Percentiles rank a stretch among this genome's conserved stretches.
These are phyloP conservation scores for Orussus abietinus DNA, from an alignment of 1,140 invertebrate species.

Conservation along the genomic window DNA sequence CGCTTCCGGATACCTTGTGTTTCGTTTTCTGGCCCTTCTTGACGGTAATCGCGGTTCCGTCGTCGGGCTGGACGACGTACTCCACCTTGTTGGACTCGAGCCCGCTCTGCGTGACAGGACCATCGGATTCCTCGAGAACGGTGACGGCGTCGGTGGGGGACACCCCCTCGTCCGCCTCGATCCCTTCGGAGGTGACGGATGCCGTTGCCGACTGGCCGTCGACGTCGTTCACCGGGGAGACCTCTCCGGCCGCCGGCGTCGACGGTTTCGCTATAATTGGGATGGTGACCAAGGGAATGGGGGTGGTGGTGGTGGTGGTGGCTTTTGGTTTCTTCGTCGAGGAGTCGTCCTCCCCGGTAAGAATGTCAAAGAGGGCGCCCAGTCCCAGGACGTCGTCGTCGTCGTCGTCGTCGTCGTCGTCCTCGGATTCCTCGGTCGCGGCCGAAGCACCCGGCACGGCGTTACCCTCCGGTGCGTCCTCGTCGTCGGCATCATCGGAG, in stretches of 20 bases:
- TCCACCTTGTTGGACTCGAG: constrained; percentile 22
- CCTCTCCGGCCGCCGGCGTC: background rate
- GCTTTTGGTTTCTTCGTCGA: constrained; percentile 38
- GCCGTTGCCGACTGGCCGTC: background rate
- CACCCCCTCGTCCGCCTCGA: constrained; percentile 3
- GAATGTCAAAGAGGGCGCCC: constrained; percentile 47
- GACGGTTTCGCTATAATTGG: constrained; percentile 29
- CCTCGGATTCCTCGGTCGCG: constrained; percentile 32
- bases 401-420: constrained; percentile 47
- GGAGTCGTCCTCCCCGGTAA: constrained; percentile 46
- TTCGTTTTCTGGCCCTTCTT: constrained; percentile 29
- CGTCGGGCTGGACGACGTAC: constrained; percentile 15
- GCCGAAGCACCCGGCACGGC: constrained; percentile 23
- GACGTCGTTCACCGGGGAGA: background rate
- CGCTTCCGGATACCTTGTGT: constrained; percentile 24
- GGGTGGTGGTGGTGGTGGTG: constrained; percentile 28
- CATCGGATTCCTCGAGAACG: constrained; percentile 4
- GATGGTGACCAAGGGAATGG: constrained; percentile 34
- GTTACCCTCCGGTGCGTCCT: constrained; percentile 35
- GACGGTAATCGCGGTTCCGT: constrained; percentile 3
- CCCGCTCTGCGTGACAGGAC: background rate
- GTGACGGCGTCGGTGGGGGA: background rate
- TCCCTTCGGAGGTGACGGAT: constrained; percentile 8
- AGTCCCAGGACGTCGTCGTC: constrained; percentile 47
- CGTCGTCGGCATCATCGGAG: constrained; percentile 50